Evolutionary conservation across 2,797 vertebrate species (phyloP).

Genomic region (Aeoliscus strigatus): DNA sequence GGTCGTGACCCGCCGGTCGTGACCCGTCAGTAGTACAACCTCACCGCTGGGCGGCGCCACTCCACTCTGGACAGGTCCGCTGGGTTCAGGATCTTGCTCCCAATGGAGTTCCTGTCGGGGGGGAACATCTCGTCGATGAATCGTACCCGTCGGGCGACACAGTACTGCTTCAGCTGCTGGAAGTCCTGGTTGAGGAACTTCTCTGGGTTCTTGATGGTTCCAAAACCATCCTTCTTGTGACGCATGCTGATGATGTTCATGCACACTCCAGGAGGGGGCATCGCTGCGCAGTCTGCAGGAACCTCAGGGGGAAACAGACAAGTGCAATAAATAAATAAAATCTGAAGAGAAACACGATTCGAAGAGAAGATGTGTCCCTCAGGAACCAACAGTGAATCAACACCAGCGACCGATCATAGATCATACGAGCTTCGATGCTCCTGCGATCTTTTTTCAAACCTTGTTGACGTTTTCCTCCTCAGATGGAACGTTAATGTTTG

Average conservation of each 20-base stretch:
- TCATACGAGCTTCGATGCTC: too few species aligned
- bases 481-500: too few species aligned
- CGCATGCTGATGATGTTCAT: constrained; percentile 64
- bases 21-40: constrained; percentile 9
- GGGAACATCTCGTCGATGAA: constrained; percentile 68
- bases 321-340: too few species aligned
- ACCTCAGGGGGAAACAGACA: too few species aligned
- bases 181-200: constrained; percentile 65
- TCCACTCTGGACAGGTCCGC: constrained; percentile 37
- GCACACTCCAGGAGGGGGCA: constrained; percentile 67
- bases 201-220: constrained; percentile 51
- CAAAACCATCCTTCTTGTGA: constrained; percentile 45
- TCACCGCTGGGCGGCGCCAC: constrained; percentile 71
- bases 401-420: too few species aligned
- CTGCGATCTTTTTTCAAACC: too few species aligned
- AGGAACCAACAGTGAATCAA: too few species aligned
- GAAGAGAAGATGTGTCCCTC: too few species aligned
- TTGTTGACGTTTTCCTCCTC: too few species aligned
- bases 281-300: constrained; percentile 20
- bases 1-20: too few species aligned
- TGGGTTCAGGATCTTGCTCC: constrained; percentile 37
- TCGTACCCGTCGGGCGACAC: constrained; percentile 7
- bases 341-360: too few species aligned
- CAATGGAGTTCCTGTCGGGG: constrained; percentile 60
- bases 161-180: constrained; percentile 50